Conservation (phyloP, 2,113 vertebrate species). For the Oreochromis tanganicae region DNA sequence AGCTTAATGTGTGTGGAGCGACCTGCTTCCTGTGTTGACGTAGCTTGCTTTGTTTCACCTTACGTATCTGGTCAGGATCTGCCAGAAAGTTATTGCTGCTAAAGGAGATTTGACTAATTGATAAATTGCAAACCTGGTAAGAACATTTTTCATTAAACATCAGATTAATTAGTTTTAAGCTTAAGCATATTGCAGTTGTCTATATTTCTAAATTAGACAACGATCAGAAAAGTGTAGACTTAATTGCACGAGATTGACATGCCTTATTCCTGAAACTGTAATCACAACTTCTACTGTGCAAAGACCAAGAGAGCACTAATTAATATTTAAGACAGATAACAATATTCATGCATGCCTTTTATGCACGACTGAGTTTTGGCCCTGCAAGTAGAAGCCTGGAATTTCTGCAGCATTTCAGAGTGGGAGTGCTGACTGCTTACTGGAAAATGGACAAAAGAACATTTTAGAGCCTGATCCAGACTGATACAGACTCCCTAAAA, state of each 20-base stretch:
- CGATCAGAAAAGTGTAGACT: neutral
- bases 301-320: neutral
- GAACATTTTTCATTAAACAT: neutral
- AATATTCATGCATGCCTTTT: neutral
- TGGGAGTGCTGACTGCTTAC: constrained; percentile 16
- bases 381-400: neutral
- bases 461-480: constrained; percentile 11
- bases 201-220: neutral
- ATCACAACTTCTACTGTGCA: neutral
- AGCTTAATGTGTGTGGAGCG: neutral
- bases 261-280: neutral
- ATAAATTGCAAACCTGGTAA: neutral
- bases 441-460: neutral
- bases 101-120: neutral
- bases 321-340: neutral
- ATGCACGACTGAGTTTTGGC: neutral
- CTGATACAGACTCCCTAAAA: constrained; percentile 1
- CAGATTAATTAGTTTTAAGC: neutral
- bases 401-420: neutral
- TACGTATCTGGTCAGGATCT: neutral
- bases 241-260: neutral
- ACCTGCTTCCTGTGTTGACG: neutral
- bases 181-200: neutral
- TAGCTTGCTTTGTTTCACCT: neutral
- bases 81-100: neutral